Evolutionary conservation across 2,888 invertebrate genomes (phyloP).

Genomic region (Eilema griseolum): DNA sequence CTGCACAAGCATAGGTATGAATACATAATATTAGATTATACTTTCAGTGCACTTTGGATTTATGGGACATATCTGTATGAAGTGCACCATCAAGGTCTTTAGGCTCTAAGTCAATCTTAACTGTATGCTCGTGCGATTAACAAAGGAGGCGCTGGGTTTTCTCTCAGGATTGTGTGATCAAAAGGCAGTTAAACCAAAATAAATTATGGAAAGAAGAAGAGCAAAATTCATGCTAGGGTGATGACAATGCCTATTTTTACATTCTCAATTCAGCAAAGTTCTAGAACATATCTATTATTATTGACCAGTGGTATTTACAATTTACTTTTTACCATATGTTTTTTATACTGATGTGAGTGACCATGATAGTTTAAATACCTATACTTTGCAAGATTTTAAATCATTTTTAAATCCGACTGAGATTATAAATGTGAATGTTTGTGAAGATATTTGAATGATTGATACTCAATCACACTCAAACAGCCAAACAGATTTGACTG

Average conservation of each 20-base stretch:
- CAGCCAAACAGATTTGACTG: too few species aligned
- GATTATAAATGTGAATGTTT: too few species aligned
- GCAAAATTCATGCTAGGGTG: background rate
- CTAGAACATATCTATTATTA: background rate
- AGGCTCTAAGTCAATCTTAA: background rate
- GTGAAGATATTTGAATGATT: too few species aligned
- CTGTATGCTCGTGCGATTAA: background rate
- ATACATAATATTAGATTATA: background rate
- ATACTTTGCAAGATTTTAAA: too few species aligned
- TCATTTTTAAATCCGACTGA: too few species aligned
- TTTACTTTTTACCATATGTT: too few species aligned
- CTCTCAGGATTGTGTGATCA: background rate
- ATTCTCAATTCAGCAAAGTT: background rate
- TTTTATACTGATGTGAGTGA: too few species aligned
- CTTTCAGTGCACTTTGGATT: background rate
- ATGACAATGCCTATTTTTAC: background rate
- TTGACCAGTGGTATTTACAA: background rate
- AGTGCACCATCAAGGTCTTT: too few species aligned
- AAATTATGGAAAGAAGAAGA: background rate
- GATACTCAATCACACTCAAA: too few species aligned
- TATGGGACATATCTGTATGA: background rate
- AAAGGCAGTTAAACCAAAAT: background rate
- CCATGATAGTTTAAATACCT: too few species aligned
- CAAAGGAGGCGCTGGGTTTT: background rate
- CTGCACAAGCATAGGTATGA: constrained; percentile 5